Conservation (phyloP, 2,888 invertebrate species). For the Synanthedon myopaeformis region DNA sequence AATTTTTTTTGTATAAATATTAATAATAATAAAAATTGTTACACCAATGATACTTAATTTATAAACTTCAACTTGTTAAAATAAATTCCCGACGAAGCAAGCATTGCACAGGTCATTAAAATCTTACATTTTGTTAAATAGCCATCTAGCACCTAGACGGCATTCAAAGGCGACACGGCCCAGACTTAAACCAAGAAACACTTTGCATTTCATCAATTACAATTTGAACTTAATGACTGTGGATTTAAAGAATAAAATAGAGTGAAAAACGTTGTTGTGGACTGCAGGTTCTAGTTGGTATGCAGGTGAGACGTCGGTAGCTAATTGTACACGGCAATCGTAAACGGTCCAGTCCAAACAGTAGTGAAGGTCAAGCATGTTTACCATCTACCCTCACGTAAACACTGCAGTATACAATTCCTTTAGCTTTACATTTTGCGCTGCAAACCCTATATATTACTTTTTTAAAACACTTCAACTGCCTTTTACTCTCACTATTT, state of each 20-base stretch:
- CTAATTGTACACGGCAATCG: slow-evolving; percentile 59
- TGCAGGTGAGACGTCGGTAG: slow-evolving; percentile 46
- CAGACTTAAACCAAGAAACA: slow-evolving; percentile 14
- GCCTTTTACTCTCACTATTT: too few species aligned
- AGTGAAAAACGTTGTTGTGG: slow-evolving; percentile 1
- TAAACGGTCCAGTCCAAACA: slow-evolving; percentile 53
- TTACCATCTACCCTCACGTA: slow-evolving; percentile 61
- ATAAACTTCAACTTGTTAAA: not conserved
- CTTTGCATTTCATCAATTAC: not conserved
- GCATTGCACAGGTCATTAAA: slow-evolving; percentile 15
- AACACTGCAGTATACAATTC: slow-evolving; percentile 49
- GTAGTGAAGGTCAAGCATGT: slow-evolving; percentile 44
- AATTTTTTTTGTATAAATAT: too few species aligned
- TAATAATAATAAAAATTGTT: too few species aligned
- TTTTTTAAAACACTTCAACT: too few species aligned
- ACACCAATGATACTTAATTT: not conserved
- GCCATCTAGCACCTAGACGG: slow-evolving; percentile 21
- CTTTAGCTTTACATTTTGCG: slow-evolving; percentile 15
- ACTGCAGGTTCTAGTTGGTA: slow-evolving; percentile 19
- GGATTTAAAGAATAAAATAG: not conserved
- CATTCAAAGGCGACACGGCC: slow-evolving; percentile 26
- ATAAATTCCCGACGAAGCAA: not conserved
- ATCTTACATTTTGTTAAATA: slow-evolving; percentile 17
- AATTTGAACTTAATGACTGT: too few species aligned
- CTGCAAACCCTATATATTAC: too few species aligned